phyloP scores from a whole-genome alignment of 2,888 invertebrate species.

The Emmelina monodactyla region DNA sequence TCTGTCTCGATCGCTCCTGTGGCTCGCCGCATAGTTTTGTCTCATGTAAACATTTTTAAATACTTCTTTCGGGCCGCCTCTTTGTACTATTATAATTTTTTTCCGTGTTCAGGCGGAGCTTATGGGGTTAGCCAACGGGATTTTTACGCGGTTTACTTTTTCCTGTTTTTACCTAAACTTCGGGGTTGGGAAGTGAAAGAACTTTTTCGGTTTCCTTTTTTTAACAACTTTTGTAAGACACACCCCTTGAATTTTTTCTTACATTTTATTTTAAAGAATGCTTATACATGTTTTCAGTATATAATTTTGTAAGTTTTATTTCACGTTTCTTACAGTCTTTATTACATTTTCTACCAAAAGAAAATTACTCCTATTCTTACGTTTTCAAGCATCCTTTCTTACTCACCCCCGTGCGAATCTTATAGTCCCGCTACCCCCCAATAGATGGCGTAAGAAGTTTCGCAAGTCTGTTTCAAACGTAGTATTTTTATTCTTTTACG shows the following conservation, averaged over 20 bases:
- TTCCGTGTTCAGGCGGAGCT: constrained; percentile 53
- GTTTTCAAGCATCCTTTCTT: too few relatives aligned
- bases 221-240: too few relatives aligned
- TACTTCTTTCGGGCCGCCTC: constrained; percentile 58
- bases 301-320: too few relatives aligned
- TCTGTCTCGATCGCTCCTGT: constrained; percentile 45
- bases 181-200: constrained; percentile 12
- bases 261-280: too few relatives aligned
- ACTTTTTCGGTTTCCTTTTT: too few relatives aligned
- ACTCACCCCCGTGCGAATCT: not conserved
- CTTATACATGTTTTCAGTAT: too few relatives aligned
- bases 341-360: too few relatives aligned
- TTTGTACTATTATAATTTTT: constrained; percentile 51
- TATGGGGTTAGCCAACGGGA: constrained; percentile 52
- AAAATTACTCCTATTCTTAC: too few relatives aligned
- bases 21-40: constrained; percentile 23
- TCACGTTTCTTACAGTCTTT: too few relatives aligned
- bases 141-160: constrained; percentile 35
- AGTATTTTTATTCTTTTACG: too few relatives aligned
- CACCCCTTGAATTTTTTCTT: too few relatives aligned
- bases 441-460: constrained; percentile 42
- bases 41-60: constrained; percentile 39
- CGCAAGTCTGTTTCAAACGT: too few relatives aligned
- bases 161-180: constrained; percentile 42
- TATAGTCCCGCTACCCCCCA: constrained; percentile 41